A percentile compares a stretch with the other conserved stretches of the same genome.
Evolutionary conservation across 2,797 vertebrate species (phyloP).

Genomic region (Cossypha dichroa): DNA sequence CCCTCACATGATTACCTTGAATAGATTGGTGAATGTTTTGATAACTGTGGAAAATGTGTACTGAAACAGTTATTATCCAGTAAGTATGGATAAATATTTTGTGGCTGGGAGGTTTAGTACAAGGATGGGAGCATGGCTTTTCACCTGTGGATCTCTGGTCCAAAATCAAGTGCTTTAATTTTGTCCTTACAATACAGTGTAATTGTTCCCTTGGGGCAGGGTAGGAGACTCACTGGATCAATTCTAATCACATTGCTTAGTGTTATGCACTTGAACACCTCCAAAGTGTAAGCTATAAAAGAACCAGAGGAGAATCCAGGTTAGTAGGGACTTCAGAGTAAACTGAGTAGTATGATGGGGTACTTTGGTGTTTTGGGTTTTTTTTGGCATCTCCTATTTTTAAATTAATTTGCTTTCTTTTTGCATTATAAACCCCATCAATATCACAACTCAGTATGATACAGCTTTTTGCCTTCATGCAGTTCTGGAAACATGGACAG

Average conservation of each 20-base stretch:
- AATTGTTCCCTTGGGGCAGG: background rate
- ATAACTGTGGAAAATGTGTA: background rate
- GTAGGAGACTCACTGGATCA: background rate
- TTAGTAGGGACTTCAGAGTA: background rate
- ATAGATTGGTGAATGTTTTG: background rate
- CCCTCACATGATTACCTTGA: background rate
- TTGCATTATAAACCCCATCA: background rate
- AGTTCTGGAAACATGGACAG: background rate
- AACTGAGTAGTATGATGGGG: background rate
- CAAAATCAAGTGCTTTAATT: slow-evolving; percentile 16
- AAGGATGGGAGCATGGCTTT: background rate
- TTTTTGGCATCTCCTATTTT: background rate
- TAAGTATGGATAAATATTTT: background rate
- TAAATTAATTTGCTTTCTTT: background rate
- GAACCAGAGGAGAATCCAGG: background rate
- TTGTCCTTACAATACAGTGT: background rate
- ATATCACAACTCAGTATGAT: background rate
- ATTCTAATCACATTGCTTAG: slow-evolving; percentile 11
- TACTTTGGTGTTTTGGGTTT: background rate
- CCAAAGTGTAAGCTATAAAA: background rate
- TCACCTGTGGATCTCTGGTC: background rate
- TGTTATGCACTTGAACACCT: background rate
- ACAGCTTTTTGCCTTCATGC: background rate
- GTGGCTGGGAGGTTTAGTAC: background rate
- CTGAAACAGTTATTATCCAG: background rate